Base-by-base conservation (phyloP, 35 echinoderm and acorn worm species). In the Apostichopus parvimensis region DNA sequence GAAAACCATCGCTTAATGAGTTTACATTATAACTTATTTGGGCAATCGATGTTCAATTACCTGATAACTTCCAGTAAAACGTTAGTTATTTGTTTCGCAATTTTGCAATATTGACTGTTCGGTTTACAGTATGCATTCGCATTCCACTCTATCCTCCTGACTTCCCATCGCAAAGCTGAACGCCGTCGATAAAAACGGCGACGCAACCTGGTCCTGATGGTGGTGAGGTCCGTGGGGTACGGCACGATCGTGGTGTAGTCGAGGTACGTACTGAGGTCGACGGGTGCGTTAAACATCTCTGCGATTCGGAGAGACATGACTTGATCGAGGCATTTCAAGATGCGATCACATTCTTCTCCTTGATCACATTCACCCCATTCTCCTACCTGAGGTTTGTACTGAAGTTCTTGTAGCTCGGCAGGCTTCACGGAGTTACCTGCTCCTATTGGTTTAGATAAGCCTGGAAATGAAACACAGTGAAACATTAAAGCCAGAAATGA, bases 141-240 rank as follows among this genome's bases (percentile, higher is more conserved):
- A 57, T 98, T 98, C 56, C 85, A 73, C 82, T 98, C 96, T 4
- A 98, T 90, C 5, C 90, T 71, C 76, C 92, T 34, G 61, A 98
- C 77, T 56, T 98, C 96, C 96, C 96, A 98, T 71, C 92, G 84
- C 13, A 98, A 86, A 12, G 94, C 92, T 17, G 96, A 86, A 57
- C 89, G 57, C 54, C 94, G 73, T 17, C 96, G 89, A 71, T 95
- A 98, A 80, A 98, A 98, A 9, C 96, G 83, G 8, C 57, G 57
- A 66, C 92, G 90, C n/a, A 98, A 71, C 21, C 96, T 78, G 1
- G 26, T 80, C 58, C 83, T 94, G 71, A 98, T 98, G 24, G 92
- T 95, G 55, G 70, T 92, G 17, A 98, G 73, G 78, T 95, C 94
- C 5, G 92, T 98, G 4, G 96, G 96, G 81, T 98, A 98, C 6